Base-by-base conservation (phyloP, 1,140 invertebrate species). In the Zaprionus camerounensis region DNA sequence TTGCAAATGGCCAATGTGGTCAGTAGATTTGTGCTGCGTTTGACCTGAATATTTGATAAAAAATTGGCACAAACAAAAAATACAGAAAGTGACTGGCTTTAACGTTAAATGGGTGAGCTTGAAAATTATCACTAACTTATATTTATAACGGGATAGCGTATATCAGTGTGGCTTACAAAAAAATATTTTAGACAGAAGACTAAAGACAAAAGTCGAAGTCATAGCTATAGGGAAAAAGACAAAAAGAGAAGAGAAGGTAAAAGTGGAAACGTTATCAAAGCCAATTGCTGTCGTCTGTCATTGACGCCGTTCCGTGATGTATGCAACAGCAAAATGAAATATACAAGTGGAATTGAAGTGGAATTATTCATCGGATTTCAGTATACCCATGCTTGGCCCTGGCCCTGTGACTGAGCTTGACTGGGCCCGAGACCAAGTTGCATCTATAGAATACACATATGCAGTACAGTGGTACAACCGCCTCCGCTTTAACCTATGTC, bases 291-390 rank as follows among this genome's bases (percentile, higher is more conserved):
- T 61, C 56, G 75, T 78, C 83, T 87, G 83, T 51, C 84, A 77
- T 55, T 87, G 82, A 76, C 75, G 81, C 61, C 67, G 53, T 26
- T 53, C 64, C 53, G 56, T 84, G 84, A 87, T 87, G 83, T 80
- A 80, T 86, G 80, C 65, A 72, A 76, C 74, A 71, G 77, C 87
- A 88, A 87, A 84, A 87, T 88, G 78, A 87, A 88, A 88, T 81
- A 81, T 79, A 88, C 81, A 88, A 84, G 85, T 87, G 83, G 57
- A 88, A 88, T 87, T 87, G 83, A 83, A 87, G 80, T 84, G 81
- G 85, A 88, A 88, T 88, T 88, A 88, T 88, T 88, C 84, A 88
- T 88, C 78, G 84, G 78, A 71, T 78, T 81, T 76, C 56, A 71
- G 34, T 72, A 34, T 17, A 46, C 41, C 55, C 28, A 56, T 44